Evolutionary conservation across 2,888 invertebrate species (phyloP).

Genomic region (Thysanoteuthis rhombus): DNA sequence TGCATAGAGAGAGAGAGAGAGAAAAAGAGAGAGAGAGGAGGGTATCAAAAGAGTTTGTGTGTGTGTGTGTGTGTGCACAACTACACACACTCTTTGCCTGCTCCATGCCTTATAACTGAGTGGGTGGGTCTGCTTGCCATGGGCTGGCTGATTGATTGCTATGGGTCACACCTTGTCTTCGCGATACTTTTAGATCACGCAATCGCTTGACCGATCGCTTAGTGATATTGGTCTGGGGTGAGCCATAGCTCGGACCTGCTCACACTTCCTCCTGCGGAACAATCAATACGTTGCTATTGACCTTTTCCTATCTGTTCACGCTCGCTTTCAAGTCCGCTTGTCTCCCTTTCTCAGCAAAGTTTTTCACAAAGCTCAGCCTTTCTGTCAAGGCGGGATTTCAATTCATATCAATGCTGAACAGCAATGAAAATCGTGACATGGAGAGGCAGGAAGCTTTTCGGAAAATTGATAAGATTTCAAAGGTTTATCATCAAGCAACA

Average conservation of each 20-base stretch:
- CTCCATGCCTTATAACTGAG: background rate
- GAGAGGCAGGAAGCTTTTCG: background rate
- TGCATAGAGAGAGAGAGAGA: background rate
- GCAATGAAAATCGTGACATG: background rate
- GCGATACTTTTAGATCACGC: background rate
- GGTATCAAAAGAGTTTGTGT: background rate
- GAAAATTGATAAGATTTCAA: background rate
- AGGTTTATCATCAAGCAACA: background rate
- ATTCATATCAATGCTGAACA: background rate
- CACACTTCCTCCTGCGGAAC: background rate
- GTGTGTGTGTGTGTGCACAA: background rate
- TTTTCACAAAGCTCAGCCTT: background rate
- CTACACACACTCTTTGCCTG: background rate
- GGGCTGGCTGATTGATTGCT: conserved; percentile 1
- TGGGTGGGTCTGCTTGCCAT: background rate
- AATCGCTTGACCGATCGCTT: conserved; percentile 12
- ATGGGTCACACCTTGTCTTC: conserved; percentile 12
- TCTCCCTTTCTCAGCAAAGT: background rate
- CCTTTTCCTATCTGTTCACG: background rate
- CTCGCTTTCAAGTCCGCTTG: background rate
- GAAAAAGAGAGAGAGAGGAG: background rate
- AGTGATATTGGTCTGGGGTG: conserved; percentile 12
- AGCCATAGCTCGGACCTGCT: background rate
- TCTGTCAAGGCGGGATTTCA: background rate
- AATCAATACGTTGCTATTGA: background rate